A percentile compares a stretch with the other conserved stretches of the same genome.
Conservation (phyloP, 2,113 vertebrate species). For the Callochromis pleurospilus region DNA sequence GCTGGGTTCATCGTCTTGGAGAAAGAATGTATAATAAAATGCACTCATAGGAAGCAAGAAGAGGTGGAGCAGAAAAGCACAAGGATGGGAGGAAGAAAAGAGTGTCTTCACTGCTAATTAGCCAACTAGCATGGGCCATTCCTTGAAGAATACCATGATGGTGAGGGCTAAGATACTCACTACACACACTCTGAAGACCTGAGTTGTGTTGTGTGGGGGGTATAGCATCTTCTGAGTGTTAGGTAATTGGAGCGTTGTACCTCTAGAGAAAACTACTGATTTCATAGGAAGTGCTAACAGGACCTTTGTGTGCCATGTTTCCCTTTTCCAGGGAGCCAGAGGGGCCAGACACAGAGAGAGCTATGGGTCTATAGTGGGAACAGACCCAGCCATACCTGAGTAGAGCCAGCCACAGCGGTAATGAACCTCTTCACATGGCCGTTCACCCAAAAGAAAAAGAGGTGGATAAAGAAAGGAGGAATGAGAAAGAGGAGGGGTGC, state of each 20-base stretch:
- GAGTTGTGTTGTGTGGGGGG: conserved; percentile 50
- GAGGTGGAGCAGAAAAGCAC: conserved; percentile 64
- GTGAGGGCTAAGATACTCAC: conserved; percentile 40
- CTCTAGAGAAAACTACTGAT: conserved; percentile 99
- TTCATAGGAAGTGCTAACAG: conserved; percentile 99
- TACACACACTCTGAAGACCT: conserved; percentile 32
- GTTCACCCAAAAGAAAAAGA: conserved; percentile 83
- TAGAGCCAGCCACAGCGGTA: conserved; percentile 85
- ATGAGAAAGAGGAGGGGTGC: conserved; percentile 64
- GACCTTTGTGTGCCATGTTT: conserved; percentile 99
- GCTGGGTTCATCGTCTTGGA: conserved; percentile 19
- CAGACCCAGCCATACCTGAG: conserved; percentile 88
- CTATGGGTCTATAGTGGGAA: conserved; percentile 85
- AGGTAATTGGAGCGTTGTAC: conserved; percentile 99
- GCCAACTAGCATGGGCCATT: conserved; percentile 89
- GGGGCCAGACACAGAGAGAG: conserved; percentile 64
- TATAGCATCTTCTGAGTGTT: conserved; percentile 88
- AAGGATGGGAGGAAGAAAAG: conserved; percentile 59
- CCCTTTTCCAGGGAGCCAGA: conserved; percentile 96
- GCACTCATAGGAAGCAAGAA: conserved; percentile 45
- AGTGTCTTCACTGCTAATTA: conserved; percentile 98
- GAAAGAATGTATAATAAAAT: conserved; percentile 61
- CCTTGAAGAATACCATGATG: conserved; percentile 82
- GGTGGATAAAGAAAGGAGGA: conserved; percentile 67
- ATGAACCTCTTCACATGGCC: conserved; percentile 99